Evolutionary conservation across 2,797 vertebrate genomes (phyloP), one percentile per base, ranked within the genome.

Genomic region (Epinephelus malabaricus): DNA sequence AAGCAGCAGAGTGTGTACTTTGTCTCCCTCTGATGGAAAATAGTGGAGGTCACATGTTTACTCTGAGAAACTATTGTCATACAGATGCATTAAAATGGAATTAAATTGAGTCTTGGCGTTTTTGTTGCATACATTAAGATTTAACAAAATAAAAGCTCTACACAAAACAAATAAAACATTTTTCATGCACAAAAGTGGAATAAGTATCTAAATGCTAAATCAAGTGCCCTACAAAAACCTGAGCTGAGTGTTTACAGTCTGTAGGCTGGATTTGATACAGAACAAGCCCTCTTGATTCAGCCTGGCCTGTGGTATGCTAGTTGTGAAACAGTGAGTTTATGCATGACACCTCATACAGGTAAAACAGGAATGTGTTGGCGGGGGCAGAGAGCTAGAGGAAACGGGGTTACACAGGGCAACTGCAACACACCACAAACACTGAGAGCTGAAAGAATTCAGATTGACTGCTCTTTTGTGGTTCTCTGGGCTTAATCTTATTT

Each of bases 311-410:
- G 89, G 91, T 87, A 92, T 91, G 90, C 78, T 66, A 3, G 83
- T 93, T 94, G 93, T 94, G 92, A 94, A 94, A 95, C 66, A 43
- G 58, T 71, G 59, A 89, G 80, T 66, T 46, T 91, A 84, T 79
- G 68, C 80, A 81, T 77, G 88, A 94, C 91, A 92, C 86, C 86
- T 87, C 85, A 89, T 92, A 92, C 93, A 93, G 92, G 93, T 93
- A 92, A 90, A 93, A 94, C 92, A 92, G 92, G 93, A 94, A 93
- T 93, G 74, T 87, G 86, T 69, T 62, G 70, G 87, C 75, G 77
- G 90, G 86, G 90, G 91, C 83, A 88, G 87, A 81, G 78, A 92
- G 89, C 69, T 85, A 79, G 73, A 78, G 83, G 86, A 89, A 92
- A 85, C 0, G 74, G 88, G 90, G 91, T 86, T 83, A 89, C 77